Evolutionary conservation across 2,888 invertebrate genomes (phyloP).

Genomic region (Galeopsomyia nigrocyanea): DNA sequence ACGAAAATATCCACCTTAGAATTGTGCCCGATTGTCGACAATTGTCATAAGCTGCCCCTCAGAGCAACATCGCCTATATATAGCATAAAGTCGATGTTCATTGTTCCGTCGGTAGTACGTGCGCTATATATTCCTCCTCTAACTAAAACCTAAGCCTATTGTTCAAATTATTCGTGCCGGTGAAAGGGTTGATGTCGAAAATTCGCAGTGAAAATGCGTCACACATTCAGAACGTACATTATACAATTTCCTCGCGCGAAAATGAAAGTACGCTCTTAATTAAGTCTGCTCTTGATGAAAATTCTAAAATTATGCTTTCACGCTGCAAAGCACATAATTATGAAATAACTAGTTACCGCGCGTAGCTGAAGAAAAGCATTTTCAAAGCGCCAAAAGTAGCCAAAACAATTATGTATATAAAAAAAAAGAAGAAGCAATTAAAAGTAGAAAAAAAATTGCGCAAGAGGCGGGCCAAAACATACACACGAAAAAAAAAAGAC

Average conservation of each 20-base stretch:
- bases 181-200: too few species aligned
- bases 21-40: not conserved
- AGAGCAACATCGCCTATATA: conserved; percentile 38
- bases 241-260: not conserved
- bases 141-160: conserved; percentile 33
- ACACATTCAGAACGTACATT: not conserved
- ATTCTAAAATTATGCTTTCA: too few species aligned
- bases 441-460: too few species aligned
- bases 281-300: too few species aligned
- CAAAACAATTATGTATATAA: conserved; percentile 23
- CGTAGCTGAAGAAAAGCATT: too few species aligned
- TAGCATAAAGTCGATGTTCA: conserved; percentile 63
- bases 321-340: too few species aligned
- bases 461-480: conserved; percentile 14
- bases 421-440: conserved; percentile 9
- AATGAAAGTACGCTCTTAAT: too few species aligned
- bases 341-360: too few species aligned
- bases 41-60: not conserved
- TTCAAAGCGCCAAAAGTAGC: not conserved
- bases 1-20: conserved; percentile 29
- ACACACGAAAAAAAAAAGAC: too few species aligned
- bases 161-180: too few species aligned
- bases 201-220: too few species aligned
- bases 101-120: conserved; percentile 50
- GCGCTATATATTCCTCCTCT: not conserved